Base-by-base conservation (phyloP, 2,797 vertebrate species). In the Takifugu rubripes region DNA sequence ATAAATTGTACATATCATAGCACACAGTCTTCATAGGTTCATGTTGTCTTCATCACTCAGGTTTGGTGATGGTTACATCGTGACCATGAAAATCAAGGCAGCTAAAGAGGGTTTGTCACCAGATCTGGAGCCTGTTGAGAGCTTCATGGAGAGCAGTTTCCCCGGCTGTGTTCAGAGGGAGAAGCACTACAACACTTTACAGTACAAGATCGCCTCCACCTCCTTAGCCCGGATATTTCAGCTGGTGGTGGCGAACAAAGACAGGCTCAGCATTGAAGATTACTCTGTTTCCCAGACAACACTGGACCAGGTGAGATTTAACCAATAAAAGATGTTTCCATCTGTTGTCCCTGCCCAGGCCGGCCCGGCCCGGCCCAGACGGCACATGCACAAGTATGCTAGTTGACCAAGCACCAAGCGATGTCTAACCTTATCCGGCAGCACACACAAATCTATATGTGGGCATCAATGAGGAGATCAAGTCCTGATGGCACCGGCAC, bases 221-320 rank as follows among this genome's bases (percentile, higher is more conserved):
- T 98, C 96, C 4, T 87, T 99, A 16, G 96, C 96, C 48, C 92
- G 92, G 74, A 92, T 99, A 86, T 99, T 99, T 82, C 94, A 93
- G 84, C 83, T 98, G 77, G 93, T 98, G 74, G 78, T 95, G 58
- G 92, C 94, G 83, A 96, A 97, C 83, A 97, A 94, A 86, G 94
- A 98, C 49, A 90, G 88, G 52, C 88, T 99, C 71, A 90, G 93
- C 84, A 93, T 98, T 2, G 96, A 98, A 74, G 96, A 98, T 76
- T 99, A 95, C 77, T 95, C 96, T 0, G 92, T 99, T 61, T 94
- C 96, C 42, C 96, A 98, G 90, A 98, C 96, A 44, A 99, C 95
- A 0, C 90, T 99, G 75, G 96, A 99, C 86, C 97, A 99, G 93
- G 97, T 95, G 69, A 67, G n/a, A 24, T 29, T 10, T 12, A 51